Evolutionary conservation across 2,888 invertebrate species (phyloP).

Genomic region (Amiota mariae): DNA sequence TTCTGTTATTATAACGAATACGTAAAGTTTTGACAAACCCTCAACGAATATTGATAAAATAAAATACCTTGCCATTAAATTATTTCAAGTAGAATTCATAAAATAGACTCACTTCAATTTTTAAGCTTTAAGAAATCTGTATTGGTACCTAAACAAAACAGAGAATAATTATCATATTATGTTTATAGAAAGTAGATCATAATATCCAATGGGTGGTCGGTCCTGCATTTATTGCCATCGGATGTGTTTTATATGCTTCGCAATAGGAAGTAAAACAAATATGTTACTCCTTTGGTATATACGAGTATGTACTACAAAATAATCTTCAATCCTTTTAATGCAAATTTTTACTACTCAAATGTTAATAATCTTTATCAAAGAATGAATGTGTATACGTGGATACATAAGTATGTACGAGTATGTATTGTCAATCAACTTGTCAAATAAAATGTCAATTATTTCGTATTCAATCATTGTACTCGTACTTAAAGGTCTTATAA

Average conservation of each 20-base stretch:
- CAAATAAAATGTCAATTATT: constrained; percentile 7
- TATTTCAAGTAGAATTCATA: no score
- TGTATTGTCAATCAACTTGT: constrained; percentile 3
- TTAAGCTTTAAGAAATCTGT: no score
- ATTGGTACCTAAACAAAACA: no score
- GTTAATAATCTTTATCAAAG: background rate
- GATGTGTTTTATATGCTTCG: background rate
- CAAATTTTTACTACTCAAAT: background rate
- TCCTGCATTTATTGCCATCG: no score
- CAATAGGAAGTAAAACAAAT: background rate
- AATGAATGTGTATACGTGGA: background rate
- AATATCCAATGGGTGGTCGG: no score
- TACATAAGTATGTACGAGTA: background rate
- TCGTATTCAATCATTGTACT: background rate
- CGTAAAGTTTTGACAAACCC: no score
- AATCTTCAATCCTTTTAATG: background rate
- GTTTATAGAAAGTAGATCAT: no score
- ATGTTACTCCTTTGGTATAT: background rate
- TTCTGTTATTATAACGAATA: no score
- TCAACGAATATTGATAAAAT: no score
- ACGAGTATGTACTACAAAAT: background rate
- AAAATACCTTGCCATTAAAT: no score
- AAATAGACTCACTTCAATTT: no score
- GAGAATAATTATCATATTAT: no score
- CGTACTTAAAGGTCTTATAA: background rate